Evolutionary conservation across 2,888 invertebrate genomes (phyloP), one percentile per base, ranked within the genome.

Genomic region (Epinotia nisella): DNA sequence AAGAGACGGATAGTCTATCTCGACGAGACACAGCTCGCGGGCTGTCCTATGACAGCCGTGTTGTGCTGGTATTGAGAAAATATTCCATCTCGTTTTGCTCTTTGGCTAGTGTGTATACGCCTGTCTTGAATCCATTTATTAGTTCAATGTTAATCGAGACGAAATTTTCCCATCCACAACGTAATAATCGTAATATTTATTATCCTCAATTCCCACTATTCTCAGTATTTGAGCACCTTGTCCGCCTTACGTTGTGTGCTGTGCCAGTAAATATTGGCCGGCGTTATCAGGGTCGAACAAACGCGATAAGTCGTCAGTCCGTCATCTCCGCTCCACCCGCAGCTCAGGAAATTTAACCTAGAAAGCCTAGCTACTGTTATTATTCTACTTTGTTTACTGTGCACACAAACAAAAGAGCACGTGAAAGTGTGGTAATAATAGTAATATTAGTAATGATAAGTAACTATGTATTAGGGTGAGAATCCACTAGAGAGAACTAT

Each of bases 231-330:
- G 66, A 41, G 10, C 41, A 66, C 55, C 66, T 66, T 55, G 66
- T 24, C 56, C 66, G 65, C 65, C 9, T 55, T 55, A 39, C 53
- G 65, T 55, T n/a, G n/a, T n/a, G n/a, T n/a, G n/a, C n/a, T 65
- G 64, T 13, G 21, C 21, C 41, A 17, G 66, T 41, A 41, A 66
- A 66, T 66, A 66, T 66, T 66, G 41, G 55, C 55, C 66, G n/a
- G 66, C 66, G 55, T 66, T 66, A 66, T 66, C 66, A 66, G 66
- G 53, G 55, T 56, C 56, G 21, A 65, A 39, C 55, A 55, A 53
- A 21, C 55, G 51, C 55, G 66, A 55, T 55, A 66, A 55, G 3
- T 55, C 65, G 51, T 13, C 64, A 55, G 66, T 56, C 55, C 55
- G 56, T 41, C 56, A 66, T 41, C 55, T 56, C 66, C 55, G 56